phyloP scores from a whole-genome alignment of 2,113 vertebrate species.

The Glaucomys volans region DNA sequence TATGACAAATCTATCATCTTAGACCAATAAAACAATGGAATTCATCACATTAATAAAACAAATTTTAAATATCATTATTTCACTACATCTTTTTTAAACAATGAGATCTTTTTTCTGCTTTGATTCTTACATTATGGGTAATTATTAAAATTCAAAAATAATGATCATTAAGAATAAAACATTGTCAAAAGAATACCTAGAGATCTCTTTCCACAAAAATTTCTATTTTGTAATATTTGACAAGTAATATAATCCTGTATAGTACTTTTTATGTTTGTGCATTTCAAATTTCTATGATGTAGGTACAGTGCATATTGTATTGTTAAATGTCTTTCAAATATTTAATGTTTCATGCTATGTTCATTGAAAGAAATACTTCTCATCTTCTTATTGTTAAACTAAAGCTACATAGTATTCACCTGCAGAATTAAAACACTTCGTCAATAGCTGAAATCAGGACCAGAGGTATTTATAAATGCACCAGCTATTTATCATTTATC shows the following conservation, averaged over 20 bases:
- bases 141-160: constrained; percentile 29
- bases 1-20: not conserved
- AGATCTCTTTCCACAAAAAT: not conserved
- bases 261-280: not conserved
- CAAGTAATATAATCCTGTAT: not conserved
- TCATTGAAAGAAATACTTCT: not conserved
- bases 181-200: constrained; percentile 55
- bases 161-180: not conserved
- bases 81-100: not conserved
- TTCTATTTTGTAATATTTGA: constrained; percentile 31
- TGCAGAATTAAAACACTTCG: not conserved
- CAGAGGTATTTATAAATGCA: not conserved
- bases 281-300: too few species aligned
- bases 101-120: not conserved
- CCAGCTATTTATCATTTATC: not conserved
- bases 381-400: constrained; percentile 20
- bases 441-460: not conserved
- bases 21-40: not conserved
- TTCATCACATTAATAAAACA: too few species aligned
- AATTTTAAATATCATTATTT: not conserved
- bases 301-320: not conserved
- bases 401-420: not conserved
- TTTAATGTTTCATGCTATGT: constrained; percentile 44
- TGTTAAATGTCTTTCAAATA: not conserved
- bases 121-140: not conserved